Conservation (phyloP, 2,888 invertebrate species). For the Oxycera nigricornis region DNA sequence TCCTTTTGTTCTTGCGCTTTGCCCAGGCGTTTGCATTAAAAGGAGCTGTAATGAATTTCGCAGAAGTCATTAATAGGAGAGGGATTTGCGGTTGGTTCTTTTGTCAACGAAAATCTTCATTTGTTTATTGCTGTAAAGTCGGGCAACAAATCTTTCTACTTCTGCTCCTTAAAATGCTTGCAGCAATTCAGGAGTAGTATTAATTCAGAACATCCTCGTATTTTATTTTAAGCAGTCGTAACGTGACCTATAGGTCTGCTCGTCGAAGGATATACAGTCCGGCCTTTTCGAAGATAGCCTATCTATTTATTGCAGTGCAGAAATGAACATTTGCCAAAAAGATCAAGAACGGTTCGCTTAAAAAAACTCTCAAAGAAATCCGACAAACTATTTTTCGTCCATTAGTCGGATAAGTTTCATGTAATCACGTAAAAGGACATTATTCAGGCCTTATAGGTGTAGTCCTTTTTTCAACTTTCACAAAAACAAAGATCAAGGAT, state of each 20-base stretch:
- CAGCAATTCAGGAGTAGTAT: too few species aligned
- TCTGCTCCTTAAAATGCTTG: too few species aligned
- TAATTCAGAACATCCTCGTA: too few species aligned
- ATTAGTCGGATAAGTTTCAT: conserved; percentile 37
- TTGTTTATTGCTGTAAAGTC: background rate
- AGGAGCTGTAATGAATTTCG: background rate
- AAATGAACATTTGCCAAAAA: too few species aligned
- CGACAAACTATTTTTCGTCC: conserved; percentile 17
- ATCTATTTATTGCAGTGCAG: too few species aligned
- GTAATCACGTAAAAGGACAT: conserved; percentile 28
- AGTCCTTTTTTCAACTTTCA: conserved; percentile 15
- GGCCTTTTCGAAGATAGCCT: too few species aligned
- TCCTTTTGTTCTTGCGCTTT: conserved; percentile 9
- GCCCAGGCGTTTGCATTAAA: background rate
- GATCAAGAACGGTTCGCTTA: too few species aligned
- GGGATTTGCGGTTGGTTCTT: conserved; percentile 14
- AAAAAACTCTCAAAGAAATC: background rate
- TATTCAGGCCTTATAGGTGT: conserved; percentile 27
- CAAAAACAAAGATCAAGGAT: conserved; percentile 39
- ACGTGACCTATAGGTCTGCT: too few species aligned
- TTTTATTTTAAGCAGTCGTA: too few species aligned
- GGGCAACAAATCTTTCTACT: too few species aligned
- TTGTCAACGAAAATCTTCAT: too few species aligned
- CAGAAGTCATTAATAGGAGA: background rate
- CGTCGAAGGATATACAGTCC: too few species aligned